Conservation (phyloP, 2,797 vertebrate genomes). For the Bufotes viridis region DNA sequence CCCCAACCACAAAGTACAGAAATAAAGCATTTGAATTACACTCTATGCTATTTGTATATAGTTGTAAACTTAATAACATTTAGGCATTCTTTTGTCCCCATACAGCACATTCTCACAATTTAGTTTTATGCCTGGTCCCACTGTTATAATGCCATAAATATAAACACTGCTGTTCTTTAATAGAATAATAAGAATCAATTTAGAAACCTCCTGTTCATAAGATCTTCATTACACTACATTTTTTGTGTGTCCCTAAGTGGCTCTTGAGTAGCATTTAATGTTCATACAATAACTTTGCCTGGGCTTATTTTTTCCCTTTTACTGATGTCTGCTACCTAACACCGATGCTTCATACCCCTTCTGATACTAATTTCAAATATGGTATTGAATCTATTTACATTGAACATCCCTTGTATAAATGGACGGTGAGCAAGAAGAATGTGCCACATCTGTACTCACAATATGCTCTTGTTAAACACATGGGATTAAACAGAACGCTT, state of each 20-base stretch:
- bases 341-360: conserved; percentile 15
- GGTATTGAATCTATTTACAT: conserved; percentile 30
- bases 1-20: background rate
- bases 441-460: conserved; percentile 25
- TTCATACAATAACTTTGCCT: conserved; percentile 21
- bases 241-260: conserved; percentile 36
- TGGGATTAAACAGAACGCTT: conserved; percentile 41
- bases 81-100: background rate
- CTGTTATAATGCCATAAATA: conserved; percentile 32
- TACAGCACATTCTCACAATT: conserved; percentile 14
- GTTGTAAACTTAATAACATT: conserved; percentile 7
- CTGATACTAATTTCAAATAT: conserved; percentile 28
- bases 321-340: conserved; percentile 21
- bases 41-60: background rate
- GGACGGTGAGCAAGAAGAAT: conserved; percentile 29
- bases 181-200: conserved; percentile 31
- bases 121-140: conserved; percentile 30
- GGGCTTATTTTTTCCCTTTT: conserved; percentile 8
- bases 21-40: background rate
- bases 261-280: conserved; percentile 27
- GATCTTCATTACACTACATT: conserved; percentile 9
- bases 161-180: conserved; percentile 1
- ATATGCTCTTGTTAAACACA: conserved; percentile 36
- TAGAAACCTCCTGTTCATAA: conserved; percentile 18
- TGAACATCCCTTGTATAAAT: background rate